Percentiles rank a stretch among this genome's conserved stretches.
These are phyloP conservation scores for Nemopilema nomurai DNA, from an alignment of 30 jellyfish, hydroid and myxozoan genomes.

Conservation along the genomic window DNA sequence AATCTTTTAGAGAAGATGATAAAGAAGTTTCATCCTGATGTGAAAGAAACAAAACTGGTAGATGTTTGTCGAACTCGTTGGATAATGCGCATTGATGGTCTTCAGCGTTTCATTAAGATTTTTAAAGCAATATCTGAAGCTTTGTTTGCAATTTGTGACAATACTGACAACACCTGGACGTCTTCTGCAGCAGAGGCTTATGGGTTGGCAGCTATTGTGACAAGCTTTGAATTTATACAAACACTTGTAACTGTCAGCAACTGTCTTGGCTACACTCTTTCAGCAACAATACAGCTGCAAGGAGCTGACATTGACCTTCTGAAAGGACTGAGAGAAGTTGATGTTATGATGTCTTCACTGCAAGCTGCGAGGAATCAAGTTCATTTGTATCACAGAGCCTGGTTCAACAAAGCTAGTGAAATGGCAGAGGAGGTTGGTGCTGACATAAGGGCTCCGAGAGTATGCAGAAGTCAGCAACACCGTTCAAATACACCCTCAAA, in stretches of 20 bases:
- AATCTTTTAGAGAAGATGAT: background rate
- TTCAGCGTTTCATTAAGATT: conserved; percentile 38
- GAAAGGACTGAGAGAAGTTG: conserved; percentile 2
- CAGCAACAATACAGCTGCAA: conserved; percentile 37
- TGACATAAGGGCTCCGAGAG: background rate
- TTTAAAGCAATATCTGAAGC: conserved; percentile 43
- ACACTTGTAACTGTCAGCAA: conserved; percentile 4
- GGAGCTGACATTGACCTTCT: conserved; percentile 19
- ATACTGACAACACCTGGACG: conserved; percentile 20
- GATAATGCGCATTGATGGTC: conserved; percentile 65
- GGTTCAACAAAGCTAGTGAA: background rate
- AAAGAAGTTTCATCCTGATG: conserved; percentile 1
- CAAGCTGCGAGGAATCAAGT: background rate
- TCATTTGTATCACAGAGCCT: background rate
- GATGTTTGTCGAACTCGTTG: conserved; percentile 81
- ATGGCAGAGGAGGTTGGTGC: conserved; percentile 15
- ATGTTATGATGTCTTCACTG: conserved; percentile 1
- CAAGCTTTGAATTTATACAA: conserved; percentile 7
- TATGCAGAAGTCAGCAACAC: background rate
- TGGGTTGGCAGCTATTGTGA: background rate
- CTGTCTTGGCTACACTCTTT: conserved; percentile 17
- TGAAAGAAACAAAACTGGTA: conserved; percentile 14
- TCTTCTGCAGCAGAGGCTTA: conserved; percentile 9
- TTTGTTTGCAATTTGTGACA: conserved; percentile 21
- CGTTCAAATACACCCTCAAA: conserved; percentile 8